Evolutionary conservation across 2,888 invertebrate genomes (phyloP).

Genomic region (Catocala fraxini): DNA sequence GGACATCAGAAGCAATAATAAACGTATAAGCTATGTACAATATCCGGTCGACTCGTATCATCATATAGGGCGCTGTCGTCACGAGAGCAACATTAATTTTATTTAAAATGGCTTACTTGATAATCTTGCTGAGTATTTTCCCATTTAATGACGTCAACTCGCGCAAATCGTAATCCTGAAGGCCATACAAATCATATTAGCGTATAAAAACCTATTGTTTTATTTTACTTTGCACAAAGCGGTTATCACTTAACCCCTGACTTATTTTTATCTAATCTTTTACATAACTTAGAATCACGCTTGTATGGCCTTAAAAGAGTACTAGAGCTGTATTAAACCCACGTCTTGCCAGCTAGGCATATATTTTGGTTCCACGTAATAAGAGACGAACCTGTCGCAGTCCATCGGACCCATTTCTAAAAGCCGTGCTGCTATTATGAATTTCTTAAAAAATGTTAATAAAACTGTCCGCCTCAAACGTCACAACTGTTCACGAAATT

Average conservation of each 20-base stretch:
- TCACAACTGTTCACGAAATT: no score
- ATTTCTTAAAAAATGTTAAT: no score
- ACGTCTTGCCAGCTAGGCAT: no score
- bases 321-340: no score
- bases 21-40: neutral
- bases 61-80: neutral
- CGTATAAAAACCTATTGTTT: neutral
- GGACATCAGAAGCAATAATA: neutral
- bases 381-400: no score
- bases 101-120: slow-evolving; percentile 6
- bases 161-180: slow-evolving; percentile 5
- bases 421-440: no score
- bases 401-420: no score
- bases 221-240: neutral
- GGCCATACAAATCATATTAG: slow-evolving; percentile 1
- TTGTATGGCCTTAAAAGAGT: no score
- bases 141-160: slow-evolving; percentile 13
- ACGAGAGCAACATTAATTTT: slow-evolving; percentile 5
- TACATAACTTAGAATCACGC: no score
- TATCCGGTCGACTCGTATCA: neutral
- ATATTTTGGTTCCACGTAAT: no score
- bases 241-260: neutral
- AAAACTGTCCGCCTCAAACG: no score
- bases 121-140: slow-evolving; percentile 10
- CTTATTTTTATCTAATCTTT: no score